These are phyloP conservation scores for Antheraea pernyi DNA, from an alignment of 1,140 invertebrate genomes.

Conservation along the genomic window DNA sequence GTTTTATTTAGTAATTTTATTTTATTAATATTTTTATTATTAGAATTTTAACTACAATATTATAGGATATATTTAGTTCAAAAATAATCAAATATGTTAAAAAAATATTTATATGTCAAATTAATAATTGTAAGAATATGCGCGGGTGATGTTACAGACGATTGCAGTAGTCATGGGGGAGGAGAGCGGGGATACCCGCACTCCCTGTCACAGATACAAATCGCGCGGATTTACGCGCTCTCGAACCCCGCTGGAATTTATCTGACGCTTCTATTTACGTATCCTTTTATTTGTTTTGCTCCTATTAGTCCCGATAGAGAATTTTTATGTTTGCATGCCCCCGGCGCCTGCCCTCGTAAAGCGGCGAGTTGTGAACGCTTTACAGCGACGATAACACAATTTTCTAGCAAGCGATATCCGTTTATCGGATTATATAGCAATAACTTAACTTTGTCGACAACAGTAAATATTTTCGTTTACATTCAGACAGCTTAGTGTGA, in stretches of 20 bases:
- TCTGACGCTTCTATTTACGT: conserved; percentile 75
- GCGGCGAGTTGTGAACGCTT: conserved; percentile 71
- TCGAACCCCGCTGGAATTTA: conserved; percentile 75
- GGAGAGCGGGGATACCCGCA: conserved; percentile 35
- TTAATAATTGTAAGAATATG: conserved; percentile 60
- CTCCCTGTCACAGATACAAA: conserved; percentile 76
- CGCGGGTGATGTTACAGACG: conserved; percentile 19
- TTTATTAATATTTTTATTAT: no score
- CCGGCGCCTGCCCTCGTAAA: conserved; percentile 71
- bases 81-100: no score
- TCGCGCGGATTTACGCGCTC: conserved; percentile 76
- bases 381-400: conserved; percentile 73
- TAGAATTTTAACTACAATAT: no score
- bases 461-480: conserved; percentile 70
- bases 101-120: conserved; percentile 50
- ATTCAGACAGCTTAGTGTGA: conserved; percentile 52
- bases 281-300: conserved; percentile 78
- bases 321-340: conserved; percentile 77
- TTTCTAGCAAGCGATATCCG: conserved; percentile 61
- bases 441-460: conserved; percentile 51
- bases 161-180: conserved; percentile 19
- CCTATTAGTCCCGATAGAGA: conserved; percentile 78
- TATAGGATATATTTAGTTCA: no score
- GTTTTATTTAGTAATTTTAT: no score
- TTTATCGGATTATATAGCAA: conserved; percentile 73